Conservation (phyloP, 2,113 vertebrate species). For the Sylvia atricapilla region DNA sequence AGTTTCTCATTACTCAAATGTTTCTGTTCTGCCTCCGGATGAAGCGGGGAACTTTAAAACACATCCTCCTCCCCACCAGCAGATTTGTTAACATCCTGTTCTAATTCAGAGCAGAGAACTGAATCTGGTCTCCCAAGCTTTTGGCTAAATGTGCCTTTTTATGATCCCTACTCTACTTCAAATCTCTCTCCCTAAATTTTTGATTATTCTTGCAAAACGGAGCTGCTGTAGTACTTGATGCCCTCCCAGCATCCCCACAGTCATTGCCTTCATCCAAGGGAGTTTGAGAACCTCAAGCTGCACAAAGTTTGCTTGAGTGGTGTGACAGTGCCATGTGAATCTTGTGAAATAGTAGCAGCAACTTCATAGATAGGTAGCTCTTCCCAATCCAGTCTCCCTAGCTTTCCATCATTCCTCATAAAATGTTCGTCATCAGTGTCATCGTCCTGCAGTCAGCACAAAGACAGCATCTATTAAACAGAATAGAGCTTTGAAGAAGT, state of each 20-base stretch:
- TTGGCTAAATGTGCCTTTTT: background rate
- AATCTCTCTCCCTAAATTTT: background rate
- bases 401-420: background rate
- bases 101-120: slow-evolving; percentile 20
- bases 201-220: background rate
- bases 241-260: background rate
- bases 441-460: background rate
- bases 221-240: background rate
- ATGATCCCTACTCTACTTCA: background rate
- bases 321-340: background rate
- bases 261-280: fast-evolving
- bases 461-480: background rate
- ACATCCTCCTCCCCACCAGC: background rate
- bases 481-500: background rate
- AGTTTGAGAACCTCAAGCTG: background rate
- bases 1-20: slow-evolving; percentile 19
- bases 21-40: slow-evolving; percentile 32
- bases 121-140: background rate
- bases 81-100: slow-evolving; percentile 52
- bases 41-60: background rate
- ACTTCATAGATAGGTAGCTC: background rate
- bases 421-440: background rate
- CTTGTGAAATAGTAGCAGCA: background rate
- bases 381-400: background rate
- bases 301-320: background rate